Percentiles rank a stretch among this genome's conserved stretches.
These are phyloP conservation scores for Erpetoichthys calabaricus DNA, from an alignment of 2,797 vertebrate species.

Conservation along the genomic window DNA sequence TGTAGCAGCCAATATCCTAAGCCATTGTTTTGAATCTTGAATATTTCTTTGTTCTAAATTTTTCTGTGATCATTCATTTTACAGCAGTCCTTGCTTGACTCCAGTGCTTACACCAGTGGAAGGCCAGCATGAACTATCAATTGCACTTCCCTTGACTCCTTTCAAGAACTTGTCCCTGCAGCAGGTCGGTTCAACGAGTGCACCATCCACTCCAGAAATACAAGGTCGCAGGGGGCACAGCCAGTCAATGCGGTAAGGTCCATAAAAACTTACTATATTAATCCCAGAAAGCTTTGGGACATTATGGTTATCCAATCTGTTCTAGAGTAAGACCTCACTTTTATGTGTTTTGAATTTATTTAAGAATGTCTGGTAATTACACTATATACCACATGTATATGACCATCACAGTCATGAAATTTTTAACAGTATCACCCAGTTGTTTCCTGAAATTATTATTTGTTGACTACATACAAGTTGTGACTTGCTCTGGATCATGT, in stretches of 20 bases:
- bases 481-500: no score
- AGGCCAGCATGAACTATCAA: constrained; percentile 23
- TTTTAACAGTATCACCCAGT: no score
- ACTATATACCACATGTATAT: no score
- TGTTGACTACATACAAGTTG: no score
- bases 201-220: constrained; percentile 64
- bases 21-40: no score
- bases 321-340: not conserved
- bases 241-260: constrained; percentile 60
- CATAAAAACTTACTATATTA: not conserved
- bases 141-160: constrained; percentile 25
- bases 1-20: no score
- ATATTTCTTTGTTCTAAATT: no score
- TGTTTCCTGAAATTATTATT: no score
- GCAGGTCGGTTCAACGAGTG: constrained; percentile 47
- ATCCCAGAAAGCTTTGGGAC: not conserved
- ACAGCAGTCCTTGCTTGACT: constrained; percentile 45
- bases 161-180: constrained; percentile 37
- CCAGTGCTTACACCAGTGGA: constrained; percentile 47
- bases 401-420: no score
- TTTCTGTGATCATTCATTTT: not conserved
- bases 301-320: not conserved
- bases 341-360: not conserved
- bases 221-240: constrained; percentile 54
- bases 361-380: no score